Conservation (phyloP, 2,113 vertebrate genomes). For the Callaeas wilsoni region DNA sequence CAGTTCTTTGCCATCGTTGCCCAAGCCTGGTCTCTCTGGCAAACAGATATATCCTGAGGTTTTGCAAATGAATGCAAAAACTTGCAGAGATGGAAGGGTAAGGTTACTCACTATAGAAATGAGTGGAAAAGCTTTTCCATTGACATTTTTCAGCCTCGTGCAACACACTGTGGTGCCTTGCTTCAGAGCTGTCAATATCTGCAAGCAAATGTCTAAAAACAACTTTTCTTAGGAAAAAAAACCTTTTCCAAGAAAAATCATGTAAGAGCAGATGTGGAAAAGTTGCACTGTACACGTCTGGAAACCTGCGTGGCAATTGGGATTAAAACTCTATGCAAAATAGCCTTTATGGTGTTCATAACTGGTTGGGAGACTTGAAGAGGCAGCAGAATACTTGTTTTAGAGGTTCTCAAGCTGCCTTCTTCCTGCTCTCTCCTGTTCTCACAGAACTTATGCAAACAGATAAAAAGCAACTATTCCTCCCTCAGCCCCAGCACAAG, state of each 20-base stretch:
- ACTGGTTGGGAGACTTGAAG: background rate
- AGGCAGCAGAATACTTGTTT: background rate
- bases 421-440: background rate
- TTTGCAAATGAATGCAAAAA: background rate
- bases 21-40: background rate
- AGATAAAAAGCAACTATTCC: background rate
- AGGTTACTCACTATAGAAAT: background rate
- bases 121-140: background rate
- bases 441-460: background rate
- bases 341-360: background rate
- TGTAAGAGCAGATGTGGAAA: background rate
- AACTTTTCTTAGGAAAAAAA: background rate
- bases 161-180: background rate
- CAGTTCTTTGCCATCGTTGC: background rate
- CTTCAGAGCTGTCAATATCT: background rate
- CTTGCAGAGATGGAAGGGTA: background rate
- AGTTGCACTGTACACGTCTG: background rate
- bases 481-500: background rate
- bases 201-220: background rate
- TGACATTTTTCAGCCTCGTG: background rate
- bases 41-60: background rate
- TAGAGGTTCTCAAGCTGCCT: background rate
- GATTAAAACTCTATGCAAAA: slow-evolving; percentile 1
- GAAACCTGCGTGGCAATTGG: background rate
- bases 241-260: background rate